These are phyloP conservation scores for Hydropsyche betteni DNA, from an alignment of 2,888 invertebrate genomes.

Conservation along the genomic window DNA sequence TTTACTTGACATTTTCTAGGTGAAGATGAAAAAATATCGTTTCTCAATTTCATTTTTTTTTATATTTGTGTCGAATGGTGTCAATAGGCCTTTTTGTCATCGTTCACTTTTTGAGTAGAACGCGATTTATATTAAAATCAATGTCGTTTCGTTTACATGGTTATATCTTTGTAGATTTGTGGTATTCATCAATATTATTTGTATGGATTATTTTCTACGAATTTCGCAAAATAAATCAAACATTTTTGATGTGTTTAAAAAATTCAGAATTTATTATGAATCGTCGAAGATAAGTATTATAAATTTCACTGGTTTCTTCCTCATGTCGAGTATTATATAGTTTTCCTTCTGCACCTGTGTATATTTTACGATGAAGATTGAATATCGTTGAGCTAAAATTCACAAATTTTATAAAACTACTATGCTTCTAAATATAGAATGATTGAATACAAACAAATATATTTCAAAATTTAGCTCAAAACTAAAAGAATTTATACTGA, in stretches of 20 bases:
- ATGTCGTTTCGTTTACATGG: neutral
- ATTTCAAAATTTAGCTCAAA: neutral
- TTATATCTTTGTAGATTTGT: neutral
- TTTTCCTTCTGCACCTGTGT: slow-evolving; percentile 18
- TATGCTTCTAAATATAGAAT: slow-evolving; percentile 6
- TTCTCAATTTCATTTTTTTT: no score
- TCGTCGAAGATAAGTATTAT: no score
- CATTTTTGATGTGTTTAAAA: neutral
- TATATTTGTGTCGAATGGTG: neutral
- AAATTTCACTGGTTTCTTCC: no score
- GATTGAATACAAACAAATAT: neutral
- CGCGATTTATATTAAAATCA: neutral
- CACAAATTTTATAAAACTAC: neutral
- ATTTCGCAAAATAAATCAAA: neutral
- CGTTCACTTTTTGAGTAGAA: neutral
- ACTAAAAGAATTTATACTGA: neutral
- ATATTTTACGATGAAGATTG: slow-evolving; percentile 4
- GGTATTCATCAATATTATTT: no score
- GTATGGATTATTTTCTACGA: no score
- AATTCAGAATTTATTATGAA: no score
- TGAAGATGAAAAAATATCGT: no score
- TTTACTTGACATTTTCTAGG: no score
- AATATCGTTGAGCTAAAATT: neutral
- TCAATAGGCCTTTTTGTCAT: neutral
- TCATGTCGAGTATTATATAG: neutral